These are phyloP conservation scores for Himalopsyche anomala DNA, from an alignment of 2,888 invertebrate species.

Conservation along the genomic window DNA sequence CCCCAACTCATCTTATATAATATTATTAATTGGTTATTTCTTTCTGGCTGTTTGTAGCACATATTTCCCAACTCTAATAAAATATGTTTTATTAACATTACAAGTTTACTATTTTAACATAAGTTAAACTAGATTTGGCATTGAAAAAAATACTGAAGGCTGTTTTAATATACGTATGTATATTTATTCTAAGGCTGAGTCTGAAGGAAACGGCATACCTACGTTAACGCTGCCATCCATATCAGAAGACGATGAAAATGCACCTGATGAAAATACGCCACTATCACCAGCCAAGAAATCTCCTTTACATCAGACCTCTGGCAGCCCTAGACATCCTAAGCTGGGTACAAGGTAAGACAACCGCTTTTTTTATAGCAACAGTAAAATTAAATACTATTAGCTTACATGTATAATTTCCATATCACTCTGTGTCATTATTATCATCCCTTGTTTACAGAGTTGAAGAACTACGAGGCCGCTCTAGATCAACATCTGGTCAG, in stretches of 20 bases:
- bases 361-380: neutral
- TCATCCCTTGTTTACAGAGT: slow-evolving; percentile 63
- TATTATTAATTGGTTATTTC: too few relatives aligned
- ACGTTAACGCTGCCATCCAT: slow-evolving; percentile 93
- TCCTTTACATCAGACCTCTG: slow-evolving; percentile 77
- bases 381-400: neutral
- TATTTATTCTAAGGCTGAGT: slow-evolving; percentile 70
- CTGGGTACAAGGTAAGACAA: slow-evolving; percentile 72
- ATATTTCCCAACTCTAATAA: too few relatives aligned
- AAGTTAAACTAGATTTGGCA: neutral
- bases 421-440: neutral
- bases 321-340: slow-evolving; percentile 83
- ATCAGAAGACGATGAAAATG: slow-evolving; percentile 96
- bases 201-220: slow-evolving; percentile 86
- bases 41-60: too few relatives aligned
- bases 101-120: too few relatives aligned
- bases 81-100: too few relatives aligned
- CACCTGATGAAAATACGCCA: slow-evolving; percentile 83
- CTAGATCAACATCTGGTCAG: slow-evolving; percentile 51
- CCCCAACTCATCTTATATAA: too few relatives aligned
- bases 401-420: neutral
- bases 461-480: slow-evolving; percentile 66
- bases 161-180: neutral
- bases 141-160: neutral
- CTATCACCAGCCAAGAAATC: slow-evolving; percentile 80